Evolutionary conservation across 1,140 invertebrate species (phyloP).

Genomic region (Ceratina calcarata): DNA sequence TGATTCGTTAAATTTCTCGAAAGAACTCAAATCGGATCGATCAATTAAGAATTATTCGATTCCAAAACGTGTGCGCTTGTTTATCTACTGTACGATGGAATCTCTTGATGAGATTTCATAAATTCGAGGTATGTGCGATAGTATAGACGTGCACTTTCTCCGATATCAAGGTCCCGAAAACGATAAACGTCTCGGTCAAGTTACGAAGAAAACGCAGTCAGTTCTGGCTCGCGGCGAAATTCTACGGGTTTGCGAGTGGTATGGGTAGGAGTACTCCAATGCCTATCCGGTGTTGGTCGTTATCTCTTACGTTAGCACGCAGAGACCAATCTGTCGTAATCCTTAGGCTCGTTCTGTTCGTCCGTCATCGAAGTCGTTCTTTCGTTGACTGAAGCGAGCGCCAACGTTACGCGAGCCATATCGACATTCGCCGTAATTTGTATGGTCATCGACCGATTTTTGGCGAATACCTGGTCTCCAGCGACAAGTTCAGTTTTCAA

Average conservation of each 20-base stretch:
- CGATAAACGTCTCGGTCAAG: conserved; percentile 4
- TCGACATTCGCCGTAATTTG: not conserved
- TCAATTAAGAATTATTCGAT: too few species aligned
- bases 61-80: too few species aligned
- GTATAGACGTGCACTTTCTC: not conserved
- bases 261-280: conserved; percentile 27
- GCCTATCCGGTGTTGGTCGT: conserved; percentile 46
- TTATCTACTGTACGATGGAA: too few species aligned
- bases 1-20: too few species aligned
- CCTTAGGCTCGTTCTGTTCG: conserved; percentile 37
- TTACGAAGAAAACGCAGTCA: not conserved
- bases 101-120: too few species aligned
- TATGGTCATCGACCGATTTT: not conserved
- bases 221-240: conserved; percentile 13
- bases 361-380: conserved; percentile 39
- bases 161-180: not conserved
- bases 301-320: conserved; percentile 55
- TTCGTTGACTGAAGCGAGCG: conserved; percentile 27
- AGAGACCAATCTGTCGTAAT: conserved; percentile 56
- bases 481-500: not conserved
- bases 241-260: conserved; percentile 9
- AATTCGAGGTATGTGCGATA: too few species aligned
- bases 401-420: conserved; percentile 10
- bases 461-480: not conserved
- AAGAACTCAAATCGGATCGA: too few species aligned